phyloP scores from a whole-genome alignment of 1,140 invertebrate species.

The Pemphigus obesinymphae region DNA sequence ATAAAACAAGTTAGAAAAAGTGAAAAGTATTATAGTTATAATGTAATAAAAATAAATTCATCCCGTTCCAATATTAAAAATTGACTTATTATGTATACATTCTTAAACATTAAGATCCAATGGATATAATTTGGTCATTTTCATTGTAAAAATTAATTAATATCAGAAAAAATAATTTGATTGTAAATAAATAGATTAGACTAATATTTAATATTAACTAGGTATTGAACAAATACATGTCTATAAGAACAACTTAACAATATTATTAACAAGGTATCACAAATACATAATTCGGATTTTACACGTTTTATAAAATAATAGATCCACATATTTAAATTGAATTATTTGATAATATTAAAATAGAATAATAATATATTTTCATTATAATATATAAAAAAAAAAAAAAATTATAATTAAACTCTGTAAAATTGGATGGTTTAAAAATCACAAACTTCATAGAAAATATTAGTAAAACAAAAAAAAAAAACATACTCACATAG shows the following conservation, averaged over 20 bases:
- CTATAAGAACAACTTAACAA: slow-evolving; percentile 15
- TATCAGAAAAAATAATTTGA: slow-evolving; percentile 22
- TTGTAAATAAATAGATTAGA: slow-evolving; percentile 9
- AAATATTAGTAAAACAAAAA: slow-evolving; percentile 2
- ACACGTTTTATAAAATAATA: not conserved
- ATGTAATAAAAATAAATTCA: slow-evolving; percentile 18
- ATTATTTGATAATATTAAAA: not conserved
- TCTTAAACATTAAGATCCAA: not conserved
- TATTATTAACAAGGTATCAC: slow-evolving; percentile 28
- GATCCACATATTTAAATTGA: not conserved
- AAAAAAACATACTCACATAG: not conserved
- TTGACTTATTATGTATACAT: slow-evolving; percentile 33
- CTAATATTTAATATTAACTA: slow-evolving; percentile 27
- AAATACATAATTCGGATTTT: slow-evolving; percentile 38
- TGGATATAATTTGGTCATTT: not conserved
- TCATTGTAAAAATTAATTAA: not conserved
- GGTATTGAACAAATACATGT: slow-evolving; percentile 2
- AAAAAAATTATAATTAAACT: slow-evolving; percentile 21
- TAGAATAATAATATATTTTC: slow-evolving; percentile 8
- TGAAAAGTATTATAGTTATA: not conserved
- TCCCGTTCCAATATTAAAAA: slow-evolving; percentile 18
- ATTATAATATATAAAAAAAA: not conserved
- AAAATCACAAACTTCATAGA: slow-evolving; percentile 8
- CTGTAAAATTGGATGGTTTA: not conserved
- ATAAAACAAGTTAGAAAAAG: not conserved